A percentile compares a stretch with the other conserved stretches of the same genome.
These are phyloP conservation scores for Syritta pipiens DNA, from an alignment of 2,888 invertebrate genomes.

Conservation along the genomic window DNA sequence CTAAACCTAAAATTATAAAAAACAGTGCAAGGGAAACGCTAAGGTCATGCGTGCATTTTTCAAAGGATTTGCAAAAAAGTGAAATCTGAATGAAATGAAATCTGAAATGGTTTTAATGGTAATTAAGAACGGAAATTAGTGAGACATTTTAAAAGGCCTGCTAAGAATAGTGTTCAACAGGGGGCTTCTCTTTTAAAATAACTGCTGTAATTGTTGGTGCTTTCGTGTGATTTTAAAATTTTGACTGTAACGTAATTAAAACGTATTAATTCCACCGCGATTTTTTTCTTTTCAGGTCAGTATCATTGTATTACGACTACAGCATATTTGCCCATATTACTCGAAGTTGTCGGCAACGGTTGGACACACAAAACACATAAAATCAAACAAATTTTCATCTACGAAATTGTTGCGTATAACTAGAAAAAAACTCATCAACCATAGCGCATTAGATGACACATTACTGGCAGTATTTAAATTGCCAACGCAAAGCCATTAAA, in stretches of 20 bases:
- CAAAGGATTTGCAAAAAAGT: too few species aligned
- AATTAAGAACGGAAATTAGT: too few species aligned
- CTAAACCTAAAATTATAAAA: too few species aligned
- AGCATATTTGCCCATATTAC: constrained; percentile 7
- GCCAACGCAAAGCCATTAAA: constrained; percentile 19
- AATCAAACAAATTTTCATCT: constrained; percentile 41
- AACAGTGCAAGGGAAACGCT: too few species aligned
- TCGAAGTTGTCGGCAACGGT: constrained; percentile 14
- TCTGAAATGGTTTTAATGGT: too few species aligned
- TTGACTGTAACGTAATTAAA: background rate
- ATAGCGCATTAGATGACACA: constrained; percentile 19
- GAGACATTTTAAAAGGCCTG: too few species aligned
- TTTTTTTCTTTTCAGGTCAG: constrained; percentile 50
- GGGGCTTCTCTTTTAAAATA: too few species aligned
- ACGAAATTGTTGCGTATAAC: constrained; percentile 58
- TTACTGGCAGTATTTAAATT: constrained; percentile 5
- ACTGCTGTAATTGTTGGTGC: too few species aligned
- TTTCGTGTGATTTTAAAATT: too few species aligned
- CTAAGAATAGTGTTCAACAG: too few species aligned
- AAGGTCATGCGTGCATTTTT: too few species aligned
- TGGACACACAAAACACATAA: constrained; percentile 30
- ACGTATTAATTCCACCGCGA: background rate
- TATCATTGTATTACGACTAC: constrained; percentile 6
- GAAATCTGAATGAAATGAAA: too few species aligned
- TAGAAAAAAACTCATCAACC: constrained; percentile 56